Percentiles rank a stretch among this genome's conserved stretches.
These are phyloP conservation scores for Orius insidiosus DNA, from an alignment of 1,140 invertebrate genomes.

Conservation along the genomic window DNA sequence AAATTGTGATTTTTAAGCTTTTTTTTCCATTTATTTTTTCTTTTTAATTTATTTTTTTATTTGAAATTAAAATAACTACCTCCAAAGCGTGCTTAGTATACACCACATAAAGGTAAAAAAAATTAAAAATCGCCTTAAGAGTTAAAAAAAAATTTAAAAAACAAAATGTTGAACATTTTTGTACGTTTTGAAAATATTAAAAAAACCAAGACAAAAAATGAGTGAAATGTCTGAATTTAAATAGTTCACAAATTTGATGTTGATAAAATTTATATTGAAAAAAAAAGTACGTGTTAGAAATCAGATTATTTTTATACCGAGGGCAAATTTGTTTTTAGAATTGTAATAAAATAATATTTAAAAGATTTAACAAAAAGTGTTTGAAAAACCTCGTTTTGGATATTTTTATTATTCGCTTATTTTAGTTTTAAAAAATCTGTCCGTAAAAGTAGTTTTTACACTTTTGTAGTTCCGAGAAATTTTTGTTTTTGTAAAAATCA, in stretches of 20 bases:
- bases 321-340: too few relatives aligned
- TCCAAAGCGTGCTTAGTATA: constrained; percentile 5
- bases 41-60: constrained; percentile 4
- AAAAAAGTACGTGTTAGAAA: constrained; percentile 9
- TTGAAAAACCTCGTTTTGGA: too few relatives aligned
- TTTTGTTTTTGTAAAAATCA: too few relatives aligned
- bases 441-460: too few relatives aligned
- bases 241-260: constrained; percentile 7
- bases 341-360: too few relatives aligned
- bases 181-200: not conserved
- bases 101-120: constrained; percentile 1
- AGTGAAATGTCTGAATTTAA: constrained; percentile 10
- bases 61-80: constrained; percentile 3
- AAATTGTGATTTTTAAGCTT: too few relatives aligned
- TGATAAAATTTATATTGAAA: constrained; percentile 8
- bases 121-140: constrained; percentile 7
- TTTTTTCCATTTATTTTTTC: not conserved
- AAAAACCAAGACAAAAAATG: not conserved
- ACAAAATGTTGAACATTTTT: too few relatives aligned
- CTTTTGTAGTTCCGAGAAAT: too few relatives aligned
- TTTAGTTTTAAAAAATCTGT: too few relatives aligned
- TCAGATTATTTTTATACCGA: too few relatives aligned
- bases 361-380: too few relatives aligned
- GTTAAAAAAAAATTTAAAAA: not conserved
- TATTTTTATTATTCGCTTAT: too few relatives aligned